Evolutionary conservation across 2,113 vertebrate genomes (phyloP).

Genomic region (Perca schrenkii): DNA sequence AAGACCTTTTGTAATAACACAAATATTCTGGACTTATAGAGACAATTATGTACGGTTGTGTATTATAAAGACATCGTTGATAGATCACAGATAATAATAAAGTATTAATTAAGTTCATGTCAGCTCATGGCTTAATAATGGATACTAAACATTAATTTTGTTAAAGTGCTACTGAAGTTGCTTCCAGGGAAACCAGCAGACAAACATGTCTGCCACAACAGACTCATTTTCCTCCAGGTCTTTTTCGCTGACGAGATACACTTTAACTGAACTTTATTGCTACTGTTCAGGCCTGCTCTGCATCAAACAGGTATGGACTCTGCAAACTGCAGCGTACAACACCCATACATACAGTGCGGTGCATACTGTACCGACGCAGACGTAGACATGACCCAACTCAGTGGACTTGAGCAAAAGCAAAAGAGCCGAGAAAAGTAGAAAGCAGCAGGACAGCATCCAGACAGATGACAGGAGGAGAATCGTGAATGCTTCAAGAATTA

Average conservation of each 20-base stretch:
- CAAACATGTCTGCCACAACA: not conserved
- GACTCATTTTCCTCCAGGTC: not conserved
- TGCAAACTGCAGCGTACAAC: not conserved
- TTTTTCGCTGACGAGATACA: conserved; percentile 7
- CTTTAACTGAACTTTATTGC: not conserved
- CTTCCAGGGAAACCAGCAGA: not conserved
- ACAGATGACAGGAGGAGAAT: conserved; percentile 23
- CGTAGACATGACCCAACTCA: conserved; percentile 6
- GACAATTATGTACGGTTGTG: not conserved
- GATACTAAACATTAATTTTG: not conserved
- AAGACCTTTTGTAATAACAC: not conserved
- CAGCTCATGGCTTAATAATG: not conserved
- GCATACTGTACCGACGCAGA: not conserved
- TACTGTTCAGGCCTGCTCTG: conserved; percentile 41
- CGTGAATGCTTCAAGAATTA: conserved; percentile 15
- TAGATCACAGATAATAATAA: not conserved
- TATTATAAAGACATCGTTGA: not conserved
- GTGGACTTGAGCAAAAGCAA: conserved; percentile 40
- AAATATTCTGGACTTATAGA: not conserved
- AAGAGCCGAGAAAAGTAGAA: conserved; percentile 42
- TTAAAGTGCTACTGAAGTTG: conserved; percentile 16
- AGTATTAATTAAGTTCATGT: not conserved
- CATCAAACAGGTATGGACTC: conserved; percentile 14
- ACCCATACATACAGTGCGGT: not conserved
- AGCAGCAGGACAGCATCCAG: conserved; percentile 30